Conservation (phyloP, 2,888 invertebrate genomes). For the Cataglyphis altisquamis region DNA sequence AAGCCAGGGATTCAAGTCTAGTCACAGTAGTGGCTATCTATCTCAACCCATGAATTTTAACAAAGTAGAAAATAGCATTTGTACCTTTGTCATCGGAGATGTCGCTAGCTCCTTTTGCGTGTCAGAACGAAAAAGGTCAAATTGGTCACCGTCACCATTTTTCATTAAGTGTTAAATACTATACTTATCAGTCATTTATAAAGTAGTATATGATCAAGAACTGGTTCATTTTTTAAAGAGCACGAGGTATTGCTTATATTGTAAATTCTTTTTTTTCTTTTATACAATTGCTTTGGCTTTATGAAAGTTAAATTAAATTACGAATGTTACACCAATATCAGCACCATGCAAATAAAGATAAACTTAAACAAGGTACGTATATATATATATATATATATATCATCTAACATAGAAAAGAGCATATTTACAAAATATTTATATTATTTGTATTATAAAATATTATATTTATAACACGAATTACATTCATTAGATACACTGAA, state of each 20-base stretch:
- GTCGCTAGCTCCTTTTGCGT: constrained; percentile 86
- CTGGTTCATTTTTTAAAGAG: constrained; percentile 85
- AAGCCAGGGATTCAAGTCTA: constrained; percentile 87
- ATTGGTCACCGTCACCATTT: constrained; percentile 87
- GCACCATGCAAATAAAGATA: constrained; percentile 67
- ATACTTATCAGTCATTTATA: constrained; percentile 79
- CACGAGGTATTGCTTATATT: constrained; percentile 80
- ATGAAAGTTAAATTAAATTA: constrained; percentile 51
- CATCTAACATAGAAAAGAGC: constrained; percentile 62
- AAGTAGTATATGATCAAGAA: constrained; percentile 78
- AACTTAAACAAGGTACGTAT: constrained; percentile 59
- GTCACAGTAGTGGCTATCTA: constrained; percentile 85
- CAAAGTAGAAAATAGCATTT: constrained; percentile 82
- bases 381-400: constrained; percentile 56
- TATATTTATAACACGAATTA: constrained; percentile 65
- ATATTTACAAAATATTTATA: constrained; percentile 66
- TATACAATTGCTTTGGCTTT: constrained; percentile 44
- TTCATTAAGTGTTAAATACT: constrained; percentile 81
- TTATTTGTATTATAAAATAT: constrained; percentile 58
- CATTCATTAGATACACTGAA: constrained; percentile 67
- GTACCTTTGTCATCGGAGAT: constrained; percentile 86
- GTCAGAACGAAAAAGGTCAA: constrained; percentile 87
- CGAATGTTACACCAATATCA: constrained; percentile 58
- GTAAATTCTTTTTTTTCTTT: constrained; percentile 56
- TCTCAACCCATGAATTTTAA: constrained; percentile 83